Percentiles rank a stretch among this genome's conserved stretches.
These are phyloP conservation scores for Setipinna tenuifilis DNA, from an alignment of 2,797 vertebrate species.

Conservation along the genomic window DNA sequence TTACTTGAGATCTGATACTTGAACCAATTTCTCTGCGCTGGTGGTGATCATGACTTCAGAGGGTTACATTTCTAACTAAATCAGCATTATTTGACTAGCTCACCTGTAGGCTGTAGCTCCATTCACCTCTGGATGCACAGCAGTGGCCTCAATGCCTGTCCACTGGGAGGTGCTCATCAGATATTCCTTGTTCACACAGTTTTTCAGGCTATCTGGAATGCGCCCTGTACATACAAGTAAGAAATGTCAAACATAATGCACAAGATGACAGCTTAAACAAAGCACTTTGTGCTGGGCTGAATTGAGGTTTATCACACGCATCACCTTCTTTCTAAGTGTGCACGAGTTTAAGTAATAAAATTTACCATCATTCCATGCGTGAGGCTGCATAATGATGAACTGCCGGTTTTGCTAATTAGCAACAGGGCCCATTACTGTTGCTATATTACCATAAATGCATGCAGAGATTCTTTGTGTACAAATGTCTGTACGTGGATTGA, in stretches of 20 bases:
- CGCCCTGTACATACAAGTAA: constrained; percentile 72
- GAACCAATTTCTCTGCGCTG: neutral
- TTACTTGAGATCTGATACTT: no score
- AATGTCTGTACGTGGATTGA: no score
- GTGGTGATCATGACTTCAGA: neutral
- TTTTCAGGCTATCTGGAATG: constrained; percentile 92
- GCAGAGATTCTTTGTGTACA: no score
- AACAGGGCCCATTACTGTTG: no score
- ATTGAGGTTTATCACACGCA: no score
- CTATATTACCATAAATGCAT: no score
- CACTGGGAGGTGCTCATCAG: constrained; percentile 91
- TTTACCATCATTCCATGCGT: no score
- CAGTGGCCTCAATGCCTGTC: constrained; percentile 86
- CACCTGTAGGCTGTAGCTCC: constrained; percentile 88
- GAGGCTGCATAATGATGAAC: no score
- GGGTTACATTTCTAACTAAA: neutral
- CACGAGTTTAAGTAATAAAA: no score
- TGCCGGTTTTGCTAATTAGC: no score
- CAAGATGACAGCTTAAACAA: neutral
- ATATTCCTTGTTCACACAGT: constrained; percentile 96
- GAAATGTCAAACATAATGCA: neutral
- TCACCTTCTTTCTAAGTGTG: no score
- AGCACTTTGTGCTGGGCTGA: neutral
- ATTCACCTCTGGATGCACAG: constrained; percentile 90
- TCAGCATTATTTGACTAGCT: constrained; percentile 30